Evolutionary conservation across 2,113 vertebrate species (phyloP).

Genomic region (Larimichthys crocea): DNA sequence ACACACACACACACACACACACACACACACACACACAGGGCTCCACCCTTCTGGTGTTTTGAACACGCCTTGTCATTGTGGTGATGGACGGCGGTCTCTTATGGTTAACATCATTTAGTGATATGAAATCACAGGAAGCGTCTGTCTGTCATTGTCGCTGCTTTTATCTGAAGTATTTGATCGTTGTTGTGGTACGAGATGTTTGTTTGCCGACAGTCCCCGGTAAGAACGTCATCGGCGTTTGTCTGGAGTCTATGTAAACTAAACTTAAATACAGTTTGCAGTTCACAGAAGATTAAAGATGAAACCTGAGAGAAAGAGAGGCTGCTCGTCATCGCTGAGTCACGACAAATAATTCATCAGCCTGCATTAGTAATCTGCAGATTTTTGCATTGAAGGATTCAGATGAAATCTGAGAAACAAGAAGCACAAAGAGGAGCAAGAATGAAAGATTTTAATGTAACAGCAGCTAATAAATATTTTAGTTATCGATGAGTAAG

Average conservation of each 20-base stretch:
- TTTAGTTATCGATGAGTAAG: background rate
- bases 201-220: background rate
- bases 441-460: background rate
- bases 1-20: background rate
- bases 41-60: background rate
- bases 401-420: no score
- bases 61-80: slow-evolving; percentile 44
- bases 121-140: background rate
- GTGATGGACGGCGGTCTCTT: slow-evolving; percentile 42
- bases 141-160: background rate
- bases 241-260: background rate
- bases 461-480: background rate
- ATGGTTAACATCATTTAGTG: slow-evolving; percentile 1
- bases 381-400: background rate
- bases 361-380: background rate
- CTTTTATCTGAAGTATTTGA: slow-evolving; percentile 5
- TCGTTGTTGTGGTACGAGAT: background rate
- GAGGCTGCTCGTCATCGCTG: background rate
- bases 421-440: background rate
- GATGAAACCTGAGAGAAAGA: background rate
- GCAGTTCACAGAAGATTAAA: background rate
- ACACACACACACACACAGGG: background rate
- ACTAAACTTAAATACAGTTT: background rate
- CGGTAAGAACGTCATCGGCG: background rate
- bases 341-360: background rate